Percentiles rank a stretch among this genome's conserved stretches.
phyloP scores from a whole-genome alignment of 2,797 vertebrate genomes.

The Enteromius mattozi region DNA sequence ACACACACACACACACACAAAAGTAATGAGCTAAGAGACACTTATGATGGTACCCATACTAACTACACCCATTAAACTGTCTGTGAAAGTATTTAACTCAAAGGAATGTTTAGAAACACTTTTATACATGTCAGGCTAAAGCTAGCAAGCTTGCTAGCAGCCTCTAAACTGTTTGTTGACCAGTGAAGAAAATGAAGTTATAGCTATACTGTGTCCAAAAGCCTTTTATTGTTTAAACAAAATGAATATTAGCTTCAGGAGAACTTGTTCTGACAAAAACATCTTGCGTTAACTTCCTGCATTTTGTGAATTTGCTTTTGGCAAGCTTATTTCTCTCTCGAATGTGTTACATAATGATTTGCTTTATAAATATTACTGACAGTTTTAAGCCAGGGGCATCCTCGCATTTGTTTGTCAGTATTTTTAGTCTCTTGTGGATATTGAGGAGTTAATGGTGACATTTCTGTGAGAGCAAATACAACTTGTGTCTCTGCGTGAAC shows the following conservation, averaged over 20 bases:
- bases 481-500: slow-evolving; percentile 10
- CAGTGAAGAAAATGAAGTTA: neutral
- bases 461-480: neutral
- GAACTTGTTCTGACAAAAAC: neutral
- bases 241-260: neutral
- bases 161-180: neutral
- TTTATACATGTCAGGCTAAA: neutral
- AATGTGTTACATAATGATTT: neutral
- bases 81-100: neutral
- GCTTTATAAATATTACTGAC: neutral
- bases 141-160: neutral
- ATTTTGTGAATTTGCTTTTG: slow-evolving; percentile 1
- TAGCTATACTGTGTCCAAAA: neutral
- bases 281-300: neutral
- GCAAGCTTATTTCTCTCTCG: neutral
- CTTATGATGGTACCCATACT: neutral
- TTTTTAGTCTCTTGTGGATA: slow-evolving; percentile 7
- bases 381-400: neutral
- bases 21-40: neutral
- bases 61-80: neutral
- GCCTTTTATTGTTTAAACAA: too few species aligned
- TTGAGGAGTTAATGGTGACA: neutral
- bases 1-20: slow-evolving; percentile 5
- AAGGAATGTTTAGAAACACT: neutral
- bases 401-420: slow-evolving; percentile 1